These are phyloP conservation scores for Trichoplusia ni DNA, from an alignment of 1,140 invertebrate genomes.

Conservation along the genomic window DNA sequence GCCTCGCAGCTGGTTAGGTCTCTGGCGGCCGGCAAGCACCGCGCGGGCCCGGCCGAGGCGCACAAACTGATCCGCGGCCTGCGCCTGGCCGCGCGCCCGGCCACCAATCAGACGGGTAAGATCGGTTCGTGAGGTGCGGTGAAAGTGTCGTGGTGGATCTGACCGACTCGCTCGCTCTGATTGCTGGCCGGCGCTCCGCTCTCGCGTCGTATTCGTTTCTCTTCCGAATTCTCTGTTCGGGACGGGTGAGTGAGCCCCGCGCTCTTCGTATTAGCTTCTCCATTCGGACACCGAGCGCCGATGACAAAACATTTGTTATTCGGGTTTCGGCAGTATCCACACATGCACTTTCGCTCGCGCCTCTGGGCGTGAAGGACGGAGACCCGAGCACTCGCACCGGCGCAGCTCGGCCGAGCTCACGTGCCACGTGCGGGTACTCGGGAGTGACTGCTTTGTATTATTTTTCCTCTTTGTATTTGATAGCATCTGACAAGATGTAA, in stretches of 20 bases:
- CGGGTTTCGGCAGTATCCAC: slow-evolving; percentile 74
- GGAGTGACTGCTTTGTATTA: neutral
- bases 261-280: slow-evolving; percentile 45
- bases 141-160: slow-evolving; percentile 72
- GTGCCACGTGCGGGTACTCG: slow-evolving; percentile 1
- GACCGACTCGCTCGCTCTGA: slow-evolving; percentile 68
- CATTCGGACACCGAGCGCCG: slow-evolving; percentile 54
- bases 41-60: slow-evolving; percentile 83
- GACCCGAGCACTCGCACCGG: neutral
- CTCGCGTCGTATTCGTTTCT: slow-evolving; percentile 48
- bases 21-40: slow-evolving; percentile 83
- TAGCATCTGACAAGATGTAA: too few relatives aligned
- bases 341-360: slow-evolving; percentile 80
- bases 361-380: slow-evolving; percentile 38
- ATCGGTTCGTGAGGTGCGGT: slow-evolving; percentile 72
- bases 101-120: slow-evolving; percentile 84
- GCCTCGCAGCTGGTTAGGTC: slow-evolving; percentile 86
- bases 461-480: neutral
- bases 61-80: slow-evolving; percentile 79
- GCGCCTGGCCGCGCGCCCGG: slow-evolving; percentile 52
- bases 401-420: neutral
- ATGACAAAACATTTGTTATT: slow-evolving; percentile 57
- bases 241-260: slow-evolving; percentile 44
- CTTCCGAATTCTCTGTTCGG: slow-evolving; percentile 53
- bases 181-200: slow-evolving; percentile 67